phyloP scores from a whole-genome alignment of 1,140 invertebrate species.

The Tetragnatha versicolor region DNA sequence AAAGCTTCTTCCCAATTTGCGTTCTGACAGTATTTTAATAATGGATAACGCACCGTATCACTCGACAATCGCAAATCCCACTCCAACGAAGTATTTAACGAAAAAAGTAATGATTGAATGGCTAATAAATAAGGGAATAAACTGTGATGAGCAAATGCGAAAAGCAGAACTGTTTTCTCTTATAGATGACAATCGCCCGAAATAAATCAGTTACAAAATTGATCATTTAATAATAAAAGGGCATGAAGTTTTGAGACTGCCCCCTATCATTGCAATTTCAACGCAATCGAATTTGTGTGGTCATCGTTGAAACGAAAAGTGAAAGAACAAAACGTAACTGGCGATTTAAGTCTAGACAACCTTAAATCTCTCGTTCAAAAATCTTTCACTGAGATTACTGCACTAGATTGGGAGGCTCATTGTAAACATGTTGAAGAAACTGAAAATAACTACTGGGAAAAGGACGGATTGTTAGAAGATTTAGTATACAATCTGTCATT shows the following conservation, averaged over 20 bases:
- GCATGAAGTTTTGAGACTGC: neutral
- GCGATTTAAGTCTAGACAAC: neutral
- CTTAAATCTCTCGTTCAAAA: neutral
- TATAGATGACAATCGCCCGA: neutral
- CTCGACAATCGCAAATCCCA: too few species aligned
- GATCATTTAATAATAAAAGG: neutral
- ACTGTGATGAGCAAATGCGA: too few species aligned
- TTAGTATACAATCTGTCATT: neutral
- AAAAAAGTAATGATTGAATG: too few species aligned
- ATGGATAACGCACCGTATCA: neutral
- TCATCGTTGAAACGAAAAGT: neutral
- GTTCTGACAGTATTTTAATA: neutral
- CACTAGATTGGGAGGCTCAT: neutral
- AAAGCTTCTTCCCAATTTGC: slow-evolving; percentile 4
- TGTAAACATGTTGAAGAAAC: neutral
- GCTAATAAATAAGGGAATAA: too few species aligned
- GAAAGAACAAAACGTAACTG: neutral
- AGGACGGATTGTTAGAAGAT: neutral
- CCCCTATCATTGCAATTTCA: neutral
- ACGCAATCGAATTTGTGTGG: neutral
- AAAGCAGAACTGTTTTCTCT: too few species aligned
- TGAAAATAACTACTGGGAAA: neutral
- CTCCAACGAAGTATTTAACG: too few species aligned
- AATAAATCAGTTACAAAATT: neutral
- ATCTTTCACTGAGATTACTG: neutral